Conservation (phyloP, 2,797 vertebrate genomes). For the Lagorchestes hirsutus region DNA sequence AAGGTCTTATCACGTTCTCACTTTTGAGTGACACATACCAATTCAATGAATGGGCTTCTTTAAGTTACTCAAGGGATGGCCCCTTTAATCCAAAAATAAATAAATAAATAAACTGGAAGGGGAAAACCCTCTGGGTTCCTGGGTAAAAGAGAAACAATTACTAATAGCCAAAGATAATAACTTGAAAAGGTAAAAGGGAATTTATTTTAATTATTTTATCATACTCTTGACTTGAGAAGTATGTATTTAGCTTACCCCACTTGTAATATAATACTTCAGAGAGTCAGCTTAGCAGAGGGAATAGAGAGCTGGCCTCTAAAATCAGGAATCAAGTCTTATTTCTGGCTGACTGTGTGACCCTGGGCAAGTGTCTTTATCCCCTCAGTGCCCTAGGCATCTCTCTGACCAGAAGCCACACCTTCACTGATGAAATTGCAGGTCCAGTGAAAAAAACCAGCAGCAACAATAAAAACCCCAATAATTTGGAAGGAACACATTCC, state of each 20-base stretch:
- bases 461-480: not conserved
- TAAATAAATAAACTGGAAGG: no score
- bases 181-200: constrained; percentile 55
- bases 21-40: no score
- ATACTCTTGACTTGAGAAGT: not conserved
- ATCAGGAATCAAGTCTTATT: not conserved
- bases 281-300: not conserved
- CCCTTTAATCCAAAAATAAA: no score
- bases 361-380: not conserved
- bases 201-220: constrained; percentile 44
- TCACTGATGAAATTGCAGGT: not conserved
- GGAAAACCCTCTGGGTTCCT: no score
- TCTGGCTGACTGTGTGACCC: not conserved
- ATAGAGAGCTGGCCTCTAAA: not conserved
- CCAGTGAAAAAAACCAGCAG: not conserved
- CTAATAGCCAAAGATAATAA: constrained; percentile 11
- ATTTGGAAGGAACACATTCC: not conserved
- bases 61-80: no score
- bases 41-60: no score
- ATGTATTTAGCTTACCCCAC: not conserved
- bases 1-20: no score
- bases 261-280: not conserved
- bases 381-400: not conserved
- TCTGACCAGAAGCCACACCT: not conserved
- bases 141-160: no score